A percentile compares a stretch with the other conserved stretches of the same genome.
Conservation (phyloP, 2,888 invertebrate species). For the Ferrisia virgata region DNA sequence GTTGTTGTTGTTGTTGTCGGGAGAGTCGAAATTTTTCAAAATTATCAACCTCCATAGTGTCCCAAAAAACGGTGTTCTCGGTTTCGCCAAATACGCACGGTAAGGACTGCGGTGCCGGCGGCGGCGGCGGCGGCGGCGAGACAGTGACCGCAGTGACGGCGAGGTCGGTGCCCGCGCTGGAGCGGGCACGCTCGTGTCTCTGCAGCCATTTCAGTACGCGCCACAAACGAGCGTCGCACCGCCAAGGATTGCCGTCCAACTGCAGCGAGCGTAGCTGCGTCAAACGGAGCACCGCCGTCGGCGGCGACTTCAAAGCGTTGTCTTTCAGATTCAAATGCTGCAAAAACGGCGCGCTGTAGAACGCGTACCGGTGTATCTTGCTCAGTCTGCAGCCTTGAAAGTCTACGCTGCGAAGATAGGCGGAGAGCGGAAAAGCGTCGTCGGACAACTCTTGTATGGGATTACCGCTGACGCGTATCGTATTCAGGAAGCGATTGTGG, state of each 20-base stretch:
- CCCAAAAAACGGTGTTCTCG: conserved; percentile 36
- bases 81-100: conserved; percentile 35
- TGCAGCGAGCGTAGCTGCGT: background rate
- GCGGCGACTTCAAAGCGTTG: background rate
- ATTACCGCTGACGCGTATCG: conserved; percentile 19
- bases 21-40: background rate
- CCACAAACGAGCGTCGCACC: background rate
- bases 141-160: background rate
- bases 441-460: background rate
- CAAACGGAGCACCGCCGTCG: background rate
- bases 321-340: conserved; percentile 26
- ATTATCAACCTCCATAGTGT: conserved; percentile 25
- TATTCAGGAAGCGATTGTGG: conserved; percentile 27
- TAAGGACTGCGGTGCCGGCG: background rate
- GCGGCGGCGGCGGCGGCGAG: background rate
- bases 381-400: conserved; percentile 27
- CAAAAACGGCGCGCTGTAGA: background rate
- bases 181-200: background rate
- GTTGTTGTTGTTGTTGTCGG: background rate
- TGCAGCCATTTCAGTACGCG: conserved; percentile 25
- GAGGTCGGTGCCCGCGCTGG: background rate
- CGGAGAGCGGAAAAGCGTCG: background rate
- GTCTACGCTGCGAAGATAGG: background rate
- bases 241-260: conserved; percentile 33
- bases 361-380: background rate